These are phyloP conservation scores for Cephus spinipes DNA, from an alignment of 2,888 invertebrate species.

Conservation along the genomic window DNA sequence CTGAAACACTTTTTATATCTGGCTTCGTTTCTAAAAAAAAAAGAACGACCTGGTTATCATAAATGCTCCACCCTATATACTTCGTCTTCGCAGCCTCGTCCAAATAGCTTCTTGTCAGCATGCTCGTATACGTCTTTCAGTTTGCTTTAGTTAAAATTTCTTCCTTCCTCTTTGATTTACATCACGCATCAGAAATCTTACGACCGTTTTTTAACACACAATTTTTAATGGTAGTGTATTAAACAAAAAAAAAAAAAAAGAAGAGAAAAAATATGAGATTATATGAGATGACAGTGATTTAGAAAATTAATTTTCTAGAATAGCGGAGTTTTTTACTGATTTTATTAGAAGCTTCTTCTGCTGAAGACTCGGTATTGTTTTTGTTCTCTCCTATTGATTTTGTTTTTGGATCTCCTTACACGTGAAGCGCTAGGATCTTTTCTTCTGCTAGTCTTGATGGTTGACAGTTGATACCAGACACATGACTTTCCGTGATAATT, in stretches of 20 bases:
- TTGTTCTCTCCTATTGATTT: neutral
- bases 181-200: constrained; percentile 4
- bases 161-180: constrained; percentile 11
- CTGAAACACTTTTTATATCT: too few species aligned
- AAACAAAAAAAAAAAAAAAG: neutral
- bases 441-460: neutral
- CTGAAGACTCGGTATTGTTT: neutral
- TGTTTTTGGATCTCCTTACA: neutral
- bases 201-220: constrained; percentile 14
- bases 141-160: constrained; percentile 19
- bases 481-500: neutral
- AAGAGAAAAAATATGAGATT: neutral
- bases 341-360: neutral
- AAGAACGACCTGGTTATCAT: too few species aligned
- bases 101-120: neutral
- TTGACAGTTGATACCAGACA: constrained; percentile 2
- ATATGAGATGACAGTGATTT: neutral
- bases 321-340: neutral
- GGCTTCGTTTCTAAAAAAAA: too few species aligned
- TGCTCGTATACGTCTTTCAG: neutral
- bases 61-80: neutral
- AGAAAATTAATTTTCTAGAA: neutral
- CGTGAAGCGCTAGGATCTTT: neutral
- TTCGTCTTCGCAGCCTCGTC: neutral
- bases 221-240: constrained; percentile 8